phyloP scores from a whole-genome alignment of 64 coral and sea anemone species.

The Astreopora myriophthalma region DNA sequence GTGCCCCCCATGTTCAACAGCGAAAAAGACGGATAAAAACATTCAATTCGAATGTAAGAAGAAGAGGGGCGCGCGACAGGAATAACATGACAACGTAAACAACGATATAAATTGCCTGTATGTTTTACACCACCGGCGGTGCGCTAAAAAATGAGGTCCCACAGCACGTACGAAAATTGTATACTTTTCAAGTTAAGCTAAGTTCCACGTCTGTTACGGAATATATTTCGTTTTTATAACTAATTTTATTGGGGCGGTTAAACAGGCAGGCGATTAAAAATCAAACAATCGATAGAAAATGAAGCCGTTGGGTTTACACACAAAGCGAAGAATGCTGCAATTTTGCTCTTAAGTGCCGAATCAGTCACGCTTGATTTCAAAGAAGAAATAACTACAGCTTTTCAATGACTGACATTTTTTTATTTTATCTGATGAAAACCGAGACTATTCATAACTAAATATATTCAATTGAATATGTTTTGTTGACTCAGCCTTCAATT shows the following conservation, averaged over 20 bases:
- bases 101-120: neutral
- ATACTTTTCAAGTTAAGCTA: neutral
- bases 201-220: neutral
- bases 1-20: constrained; percentile 42
- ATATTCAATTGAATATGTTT: constrained; percentile 1
- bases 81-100: neutral
- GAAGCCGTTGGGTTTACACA: neutral
- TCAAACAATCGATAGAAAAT: neutral
- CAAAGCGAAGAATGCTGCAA: neutral
- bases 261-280: neutral
- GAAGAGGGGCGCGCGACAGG: neutral
- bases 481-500: neutral
- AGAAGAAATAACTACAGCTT: neutral
- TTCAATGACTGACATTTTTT: constrained; percentile 19
- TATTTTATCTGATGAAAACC: constrained; percentile 32
- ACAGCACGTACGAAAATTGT: neutral
- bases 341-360: neutral
- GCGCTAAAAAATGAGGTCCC: neutral
- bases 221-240: neutral
- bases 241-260: neutral
- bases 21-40: neutral
- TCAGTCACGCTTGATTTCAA: constrained; percentile 12
- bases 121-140: neutral
- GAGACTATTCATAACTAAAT: constrained; percentile 4
- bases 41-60: neutral